phyloP scores from a whole-genome alignment of 2,888 invertebrate species.

The Phlogophora meticulosa region DNA sequence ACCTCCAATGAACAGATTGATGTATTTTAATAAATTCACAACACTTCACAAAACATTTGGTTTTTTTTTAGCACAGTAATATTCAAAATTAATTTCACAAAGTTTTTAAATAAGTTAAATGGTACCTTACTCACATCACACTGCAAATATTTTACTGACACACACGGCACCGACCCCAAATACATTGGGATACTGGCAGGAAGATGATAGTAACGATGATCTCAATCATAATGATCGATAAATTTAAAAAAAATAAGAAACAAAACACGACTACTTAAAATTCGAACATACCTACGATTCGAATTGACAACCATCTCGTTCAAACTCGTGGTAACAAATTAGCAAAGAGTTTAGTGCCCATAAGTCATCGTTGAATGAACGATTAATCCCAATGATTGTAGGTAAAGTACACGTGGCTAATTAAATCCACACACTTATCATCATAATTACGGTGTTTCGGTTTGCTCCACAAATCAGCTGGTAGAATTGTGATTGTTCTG shows the following conservation, averaged over 20 bases:
- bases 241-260: too few species aligned
- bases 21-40: too few species aligned
- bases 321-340: neutral
- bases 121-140: too few species aligned
- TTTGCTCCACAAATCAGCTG: conserved; percentile 30
- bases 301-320: neutral
- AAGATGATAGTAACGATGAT: too few species aligned
- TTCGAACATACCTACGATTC: conserved; percentile 2
- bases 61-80: too few species aligned
- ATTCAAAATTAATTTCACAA: too few species aligned
- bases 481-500: conserved; percentile 27
- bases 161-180: too few species aligned
- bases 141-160: too few species aligned
- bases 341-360: neutral
- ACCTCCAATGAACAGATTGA: too few species aligned
- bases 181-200: too few species aligned
- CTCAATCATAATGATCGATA: neutral
- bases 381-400: conserved; percentile 31
- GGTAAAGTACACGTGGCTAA: conserved; percentile 18
- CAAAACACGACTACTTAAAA: neutral
- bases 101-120: too few species aligned
- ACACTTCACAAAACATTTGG: too few species aligned
- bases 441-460: conserved; percentile 35
- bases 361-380: conserved; percentile 20
- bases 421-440: conserved; percentile 38